A percentile compares a stretch with the other conserved stretches of the same genome.
Conservation (phyloP, 2,113 vertebrate species). For the Sinocyclocheilus grahami region DNA sequence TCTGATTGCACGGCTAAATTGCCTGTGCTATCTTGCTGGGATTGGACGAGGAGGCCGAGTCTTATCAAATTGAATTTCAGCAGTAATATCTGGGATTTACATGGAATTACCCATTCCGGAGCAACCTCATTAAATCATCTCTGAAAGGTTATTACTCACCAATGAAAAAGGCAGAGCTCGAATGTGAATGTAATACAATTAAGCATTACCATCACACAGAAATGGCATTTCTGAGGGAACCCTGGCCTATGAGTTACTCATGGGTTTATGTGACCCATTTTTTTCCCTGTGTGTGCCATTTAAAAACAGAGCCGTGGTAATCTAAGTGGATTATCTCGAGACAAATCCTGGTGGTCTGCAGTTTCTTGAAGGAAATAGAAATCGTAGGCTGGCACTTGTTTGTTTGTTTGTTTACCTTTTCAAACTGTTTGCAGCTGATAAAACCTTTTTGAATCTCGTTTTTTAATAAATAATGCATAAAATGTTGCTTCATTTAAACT, state of each 20-base stretch:
- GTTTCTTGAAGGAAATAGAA: conserved; percentile 73
- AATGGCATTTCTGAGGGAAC: conserved; percentile 43
- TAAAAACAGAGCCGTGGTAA: conserved; percentile 76
- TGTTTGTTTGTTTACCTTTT: conserved; percentile 71
- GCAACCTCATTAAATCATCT: conserved; percentile 58
- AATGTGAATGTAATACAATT: conserved; percentile 50
- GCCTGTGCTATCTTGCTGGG: conserved; percentile 56
- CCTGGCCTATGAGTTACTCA: conserved; percentile 46
- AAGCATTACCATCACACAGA: conserved; percentile 37
- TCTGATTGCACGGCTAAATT: conserved; percentile 62
- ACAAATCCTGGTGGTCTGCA: conserved; percentile 77
- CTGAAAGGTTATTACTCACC: conserved; percentile 61
- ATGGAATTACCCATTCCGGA: conserved; percentile 58
- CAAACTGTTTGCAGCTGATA: conserved; percentile 49
- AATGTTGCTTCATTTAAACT: not conserved
- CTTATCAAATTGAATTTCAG: conserved; percentile 62
- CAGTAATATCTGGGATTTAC: conserved; percentile 60
- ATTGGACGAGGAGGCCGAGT: conserved; percentile 57
- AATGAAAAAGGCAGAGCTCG: conserved; percentile 53
- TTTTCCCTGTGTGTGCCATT: conserved; percentile 55
- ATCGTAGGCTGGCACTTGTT: conserved; percentile 65
- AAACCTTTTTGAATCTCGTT: not conserved
- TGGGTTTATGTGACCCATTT: conserved; percentile 55
- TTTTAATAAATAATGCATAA: not conserved
- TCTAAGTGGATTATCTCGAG: conserved; percentile 82